Conservation (phyloP, 2,888 invertebrate genomes). For the Cremastinae sp. region DNA sequence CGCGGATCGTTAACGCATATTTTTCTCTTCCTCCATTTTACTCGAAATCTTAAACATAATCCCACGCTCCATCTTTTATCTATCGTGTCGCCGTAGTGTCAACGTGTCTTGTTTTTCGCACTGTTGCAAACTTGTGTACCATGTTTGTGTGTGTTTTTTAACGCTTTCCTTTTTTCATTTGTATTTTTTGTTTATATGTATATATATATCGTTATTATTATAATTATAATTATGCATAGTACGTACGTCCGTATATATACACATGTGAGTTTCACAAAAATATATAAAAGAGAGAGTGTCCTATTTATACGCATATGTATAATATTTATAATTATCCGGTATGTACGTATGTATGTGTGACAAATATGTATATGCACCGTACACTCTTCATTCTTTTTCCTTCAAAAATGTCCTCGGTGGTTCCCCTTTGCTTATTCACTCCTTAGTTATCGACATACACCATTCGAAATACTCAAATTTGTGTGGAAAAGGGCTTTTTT, state of each 20-base stretch:
- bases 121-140: conserved; percentile 49
- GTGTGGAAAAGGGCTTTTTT: conserved; percentile 75
- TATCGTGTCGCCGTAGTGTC: not conserved
- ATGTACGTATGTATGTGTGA: conserved; percentile 66
- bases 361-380: conserved; percentile 61
- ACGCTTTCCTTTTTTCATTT: conserved; percentile 32
- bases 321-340: conserved; percentile 61
- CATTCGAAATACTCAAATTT: conserved; percentile 72
- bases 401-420: conserved; percentile 61
- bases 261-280: conserved; percentile 79
- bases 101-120: conserved; percentile 40
- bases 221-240: conserved; percentile 62
- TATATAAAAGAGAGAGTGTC: conserved; percentile 79
- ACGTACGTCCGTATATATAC: conserved; percentile 76
- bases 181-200: conserved; percentile 35
- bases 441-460: conserved; percentile 72
- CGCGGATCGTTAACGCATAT: conserved; percentile 53
- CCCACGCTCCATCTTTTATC: conserved; percentile 37
- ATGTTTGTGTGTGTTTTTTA: conserved; percentile 34
- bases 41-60: conserved; percentile 49
- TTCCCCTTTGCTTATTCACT: conserved; percentile 66
- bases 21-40: conserved; percentile 29
- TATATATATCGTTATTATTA: conserved; percentile 60
- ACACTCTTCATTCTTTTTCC: conserved; percentile 62
- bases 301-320: conserved; percentile 67